Evolutionary conservation across 64 coral and sea anemone genomes (phyloP).

Genomic region (Montipora cactus): DNA sequence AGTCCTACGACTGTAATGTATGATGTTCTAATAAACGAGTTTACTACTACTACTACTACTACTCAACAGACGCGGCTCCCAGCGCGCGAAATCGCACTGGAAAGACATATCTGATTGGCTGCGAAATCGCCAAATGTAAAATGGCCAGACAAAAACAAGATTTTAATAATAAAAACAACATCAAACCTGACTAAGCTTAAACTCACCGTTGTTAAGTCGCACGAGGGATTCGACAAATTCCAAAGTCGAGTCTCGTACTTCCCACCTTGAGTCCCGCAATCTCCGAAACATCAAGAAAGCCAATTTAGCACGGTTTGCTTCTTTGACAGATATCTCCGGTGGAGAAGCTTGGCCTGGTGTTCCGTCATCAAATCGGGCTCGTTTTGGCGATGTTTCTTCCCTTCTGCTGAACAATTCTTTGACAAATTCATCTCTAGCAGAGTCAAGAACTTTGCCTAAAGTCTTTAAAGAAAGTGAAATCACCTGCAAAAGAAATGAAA

Average conservation of each 20-base stretch:
- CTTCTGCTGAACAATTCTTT: constrained; percentile 35
- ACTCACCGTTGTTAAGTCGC: constrained; percentile 54
- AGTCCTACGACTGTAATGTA: too few relatives aligned
- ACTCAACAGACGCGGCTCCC: too few relatives aligned
- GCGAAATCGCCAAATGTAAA: too few relatives aligned
- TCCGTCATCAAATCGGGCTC: neutral
- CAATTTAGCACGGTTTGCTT: constrained; percentile 39
- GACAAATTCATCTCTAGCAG: constrained; percentile 9
- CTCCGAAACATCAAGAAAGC: constrained; percentile 70
- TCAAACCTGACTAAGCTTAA: too few relatives aligned
- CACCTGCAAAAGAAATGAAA: constrained; percentile 11
- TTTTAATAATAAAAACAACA: neutral
- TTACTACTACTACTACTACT: too few relatives aligned
- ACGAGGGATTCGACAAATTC: constrained; percentile 78
- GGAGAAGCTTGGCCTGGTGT: neutral
- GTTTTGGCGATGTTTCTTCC: constrained; percentile 34
- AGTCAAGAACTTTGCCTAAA: constrained; percentile 16
- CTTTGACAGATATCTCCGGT: neutral
- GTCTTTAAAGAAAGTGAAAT: constrained; percentile 71
- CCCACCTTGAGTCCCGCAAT: constrained; percentile 82
- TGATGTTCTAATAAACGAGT: too few relatives aligned
- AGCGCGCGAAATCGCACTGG: too few relatives aligned
- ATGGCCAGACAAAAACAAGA: neutral
- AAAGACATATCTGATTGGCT: too few relatives aligned
- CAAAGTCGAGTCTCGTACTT: constrained; percentile 80